Conservation (phyloP, 2,888 invertebrate genomes). For the Platycheirus albimanus region DNA sequence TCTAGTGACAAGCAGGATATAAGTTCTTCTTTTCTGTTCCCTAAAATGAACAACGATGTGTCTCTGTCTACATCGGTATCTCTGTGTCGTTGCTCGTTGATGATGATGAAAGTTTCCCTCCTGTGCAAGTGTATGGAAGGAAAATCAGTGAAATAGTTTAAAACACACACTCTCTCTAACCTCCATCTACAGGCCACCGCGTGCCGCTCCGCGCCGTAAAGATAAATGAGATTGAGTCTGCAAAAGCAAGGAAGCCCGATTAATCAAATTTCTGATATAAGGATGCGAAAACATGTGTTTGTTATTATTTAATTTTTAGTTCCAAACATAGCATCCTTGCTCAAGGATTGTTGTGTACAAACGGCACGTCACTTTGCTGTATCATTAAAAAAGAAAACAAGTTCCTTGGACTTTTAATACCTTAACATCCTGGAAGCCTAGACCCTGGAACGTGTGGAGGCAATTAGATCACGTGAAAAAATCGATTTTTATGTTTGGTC, state of each 20-base stretch:
- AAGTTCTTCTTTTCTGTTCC: neutral
- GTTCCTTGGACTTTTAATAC: neutral
- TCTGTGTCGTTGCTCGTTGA: too few species aligned
- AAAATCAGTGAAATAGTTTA: conserved; percentile 34
- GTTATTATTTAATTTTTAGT: conserved; percentile 64
- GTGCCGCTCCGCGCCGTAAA: conserved; percentile 22
- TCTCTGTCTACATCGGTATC: conserved; percentile 10
- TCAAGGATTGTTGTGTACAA: too few species aligned
- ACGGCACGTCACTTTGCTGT: neutral
- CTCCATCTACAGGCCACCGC: too few species aligned
- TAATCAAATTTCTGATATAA: conserved; percentile 62
- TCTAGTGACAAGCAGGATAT: conserved; percentile 40
- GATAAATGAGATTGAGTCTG: conserved; percentile 40
- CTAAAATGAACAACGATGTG: conserved; percentile 47
- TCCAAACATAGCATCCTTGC: too few species aligned
- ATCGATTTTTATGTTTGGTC: neutral
- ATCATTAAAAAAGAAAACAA: too few species aligned
- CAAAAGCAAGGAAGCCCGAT: conserved; percentile 45
- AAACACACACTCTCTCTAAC: conserved; percentile 21
- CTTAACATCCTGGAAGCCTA: neutral
- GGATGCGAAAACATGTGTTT: conserved; percentile 67
- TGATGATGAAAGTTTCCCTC: conserved; percentile 39
- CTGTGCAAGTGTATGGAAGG: conserved; percentile 7
- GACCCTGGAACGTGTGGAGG: too few species aligned
- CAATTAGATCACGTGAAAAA: neutral